These are phyloP conservation scores for Teleopsis dalmanni DNA, from an alignment of 1,140 invertebrate species.

Conservation along the genomic window DNA sequence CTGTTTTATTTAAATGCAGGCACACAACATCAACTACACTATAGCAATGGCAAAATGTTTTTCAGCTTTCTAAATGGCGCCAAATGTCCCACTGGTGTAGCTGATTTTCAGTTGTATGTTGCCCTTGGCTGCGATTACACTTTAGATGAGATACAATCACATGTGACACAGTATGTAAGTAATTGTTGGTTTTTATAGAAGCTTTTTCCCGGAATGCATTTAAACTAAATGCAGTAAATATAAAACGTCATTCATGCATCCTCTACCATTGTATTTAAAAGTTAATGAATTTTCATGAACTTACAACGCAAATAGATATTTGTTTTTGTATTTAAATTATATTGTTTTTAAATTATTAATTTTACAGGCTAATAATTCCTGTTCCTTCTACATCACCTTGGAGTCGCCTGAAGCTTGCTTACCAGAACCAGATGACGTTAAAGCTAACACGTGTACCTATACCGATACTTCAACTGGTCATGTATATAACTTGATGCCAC, in stretches of 20 bases:
- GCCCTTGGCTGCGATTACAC: constrained; percentile 33
- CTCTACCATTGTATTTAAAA: too few relatives aligned
- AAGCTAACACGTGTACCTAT: constrained; percentile 32
- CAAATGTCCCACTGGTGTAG: constrained; percentile 26
- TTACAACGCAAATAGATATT: too few relatives aligned
- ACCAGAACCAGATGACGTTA: constrained; percentile 26
- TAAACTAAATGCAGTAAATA: neutral
- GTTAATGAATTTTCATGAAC: too few relatives aligned
- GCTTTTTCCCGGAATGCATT: neutral
- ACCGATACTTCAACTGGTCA: constrained; percentile 21
- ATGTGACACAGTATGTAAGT: constrained; percentile 28
- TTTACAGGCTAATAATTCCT: constrained; percentile 22
- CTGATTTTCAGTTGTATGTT: constrained; percentile 27
- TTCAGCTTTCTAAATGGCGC: constrained; percentile 27
- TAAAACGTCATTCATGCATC: too few relatives aligned
- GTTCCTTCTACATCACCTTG: constrained; percentile 29
- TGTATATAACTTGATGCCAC: constrained; percentile 30
- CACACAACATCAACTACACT: constrained; percentile 28
- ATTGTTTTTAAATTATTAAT: too few relatives aligned
- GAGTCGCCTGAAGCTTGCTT: constrained; percentile 34
- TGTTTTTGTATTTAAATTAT: neutral
- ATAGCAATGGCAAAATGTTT: constrained; percentile 29
- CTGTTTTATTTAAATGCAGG: constrained; percentile 17
- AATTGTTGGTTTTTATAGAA: neutral
- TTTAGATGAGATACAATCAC: constrained; percentile 21